These are phyloP conservation scores for Araneus ventricosus DNA, from an alignment of 1,140 invertebrate genomes.

Conservation along the genomic window DNA sequence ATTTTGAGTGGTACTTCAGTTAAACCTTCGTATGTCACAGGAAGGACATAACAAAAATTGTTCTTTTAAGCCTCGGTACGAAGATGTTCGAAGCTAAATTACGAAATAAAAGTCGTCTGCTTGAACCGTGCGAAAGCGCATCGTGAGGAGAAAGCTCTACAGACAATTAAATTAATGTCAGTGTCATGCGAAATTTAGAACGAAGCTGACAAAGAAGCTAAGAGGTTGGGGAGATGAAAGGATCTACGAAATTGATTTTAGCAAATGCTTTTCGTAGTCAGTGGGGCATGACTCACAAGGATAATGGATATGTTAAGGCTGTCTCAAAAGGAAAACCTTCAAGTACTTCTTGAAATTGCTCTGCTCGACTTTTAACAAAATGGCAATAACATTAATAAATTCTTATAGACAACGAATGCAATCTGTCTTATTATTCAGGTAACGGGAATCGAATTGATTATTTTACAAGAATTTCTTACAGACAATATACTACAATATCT, in stretches of 20 bases:
- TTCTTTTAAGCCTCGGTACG: too few relatives aligned
- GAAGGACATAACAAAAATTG: too few relatives aligned
- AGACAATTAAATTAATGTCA: conserved; percentile 46
- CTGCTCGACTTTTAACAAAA: too few relatives aligned
- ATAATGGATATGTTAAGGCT: not conserved
- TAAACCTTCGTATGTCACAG: too few relatives aligned
- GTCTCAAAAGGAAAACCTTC: not conserved
- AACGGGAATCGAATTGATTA: too few relatives aligned
- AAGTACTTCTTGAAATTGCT: not conserved
- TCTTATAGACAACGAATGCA: too few relatives aligned
- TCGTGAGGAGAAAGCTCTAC: not conserved
- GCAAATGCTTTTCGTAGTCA: not conserved
- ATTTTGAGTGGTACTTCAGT: too few relatives aligned
- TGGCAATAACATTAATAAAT: too few relatives aligned
- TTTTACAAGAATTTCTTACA: too few relatives aligned
- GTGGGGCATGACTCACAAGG: not conserved
- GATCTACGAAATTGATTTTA: not conserved
- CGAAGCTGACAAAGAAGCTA: not conserved
- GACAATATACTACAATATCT: too few relatives aligned
- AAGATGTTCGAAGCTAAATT: too few relatives aligned
- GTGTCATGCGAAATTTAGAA: conserved; percentile 19
- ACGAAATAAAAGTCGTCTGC: not conserved
- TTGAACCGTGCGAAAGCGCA: not conserved
- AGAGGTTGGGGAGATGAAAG: conserved; percentile 36
- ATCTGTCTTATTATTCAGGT: too few relatives aligned